Conservation (phyloP, 2,888 invertebrate genomes). For the Eulithis prunata region DNA sequence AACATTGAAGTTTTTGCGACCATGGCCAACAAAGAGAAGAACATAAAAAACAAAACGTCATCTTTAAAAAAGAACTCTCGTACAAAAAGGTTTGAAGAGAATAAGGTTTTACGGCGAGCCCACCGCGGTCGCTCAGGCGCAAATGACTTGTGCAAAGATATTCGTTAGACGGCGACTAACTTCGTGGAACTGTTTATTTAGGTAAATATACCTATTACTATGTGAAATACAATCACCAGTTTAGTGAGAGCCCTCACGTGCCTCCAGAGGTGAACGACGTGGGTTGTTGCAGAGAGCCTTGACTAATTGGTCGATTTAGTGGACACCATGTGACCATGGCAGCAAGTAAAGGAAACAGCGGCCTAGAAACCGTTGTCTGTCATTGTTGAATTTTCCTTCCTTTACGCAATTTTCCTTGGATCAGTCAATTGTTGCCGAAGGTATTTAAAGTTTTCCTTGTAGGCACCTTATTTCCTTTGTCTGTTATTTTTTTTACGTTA, state of each 20-base stretch:
- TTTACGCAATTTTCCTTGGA: constrained; percentile 42
- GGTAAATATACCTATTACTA: constrained; percentile 55
- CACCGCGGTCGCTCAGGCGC: constrained; percentile 52
- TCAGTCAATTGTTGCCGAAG: constrained; percentile 16
- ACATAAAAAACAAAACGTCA: constrained; percentile 33
- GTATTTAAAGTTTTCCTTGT: constrained; percentile 12
- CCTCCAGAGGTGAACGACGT: constrained; percentile 25
- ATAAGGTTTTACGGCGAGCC: constrained; percentile 46
- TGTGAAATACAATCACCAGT: constrained; percentile 50
- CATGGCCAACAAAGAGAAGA: constrained; percentile 27
- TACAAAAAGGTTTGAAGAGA: constrained; percentile 40
- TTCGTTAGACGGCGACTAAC: constrained; percentile 51
- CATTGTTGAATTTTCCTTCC: constrained; percentile 63
- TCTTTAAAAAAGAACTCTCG: constrained; percentile 32
- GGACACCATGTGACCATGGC: constrained; percentile 56
- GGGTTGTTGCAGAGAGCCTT: constrained; percentile 32
- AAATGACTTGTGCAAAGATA: constrained; percentile 70
- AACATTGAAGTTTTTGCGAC: constrained; percentile 33
- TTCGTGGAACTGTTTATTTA: constrained; percentile 70
- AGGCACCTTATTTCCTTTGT: background rate
- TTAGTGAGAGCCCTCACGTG: constrained; percentile 45
- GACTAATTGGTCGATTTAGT: constrained; percentile 44
- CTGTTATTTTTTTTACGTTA: too few relatives aligned
- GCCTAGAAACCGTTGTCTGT: constrained; percentile 58
- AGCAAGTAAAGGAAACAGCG: constrained; percentile 61